A percentile compares a stretch with the other conserved stretches of the same genome.
Evolutionary conservation across 2,797 vertebrate species (phyloP).

Genomic region (Anableps anableps): DNA sequence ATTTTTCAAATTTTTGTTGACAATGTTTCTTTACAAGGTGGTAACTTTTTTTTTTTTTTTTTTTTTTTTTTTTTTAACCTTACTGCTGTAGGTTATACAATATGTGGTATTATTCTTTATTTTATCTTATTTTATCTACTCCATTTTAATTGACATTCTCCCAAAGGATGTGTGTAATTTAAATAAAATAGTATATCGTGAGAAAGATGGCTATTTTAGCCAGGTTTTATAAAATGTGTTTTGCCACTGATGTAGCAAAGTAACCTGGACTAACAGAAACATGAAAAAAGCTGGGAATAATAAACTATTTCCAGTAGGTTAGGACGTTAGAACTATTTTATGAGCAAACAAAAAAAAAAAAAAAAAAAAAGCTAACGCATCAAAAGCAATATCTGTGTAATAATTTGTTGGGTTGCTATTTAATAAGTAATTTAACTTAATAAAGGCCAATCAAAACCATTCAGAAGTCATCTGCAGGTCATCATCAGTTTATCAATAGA

Average conservation of each 20-base stretch:
- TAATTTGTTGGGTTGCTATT: not conserved
- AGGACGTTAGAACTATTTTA: not conserved
- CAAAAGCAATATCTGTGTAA: not conserved
- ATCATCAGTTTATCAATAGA: constrained; percentile 26
- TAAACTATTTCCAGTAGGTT: not conserved
- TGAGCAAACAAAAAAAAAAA: not conserved
- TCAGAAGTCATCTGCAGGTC: constrained; percentile 39
- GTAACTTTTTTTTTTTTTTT: not conserved
- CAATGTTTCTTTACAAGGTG: not conserved
- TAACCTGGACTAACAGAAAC: not conserved
- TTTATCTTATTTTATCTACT: not conserved
- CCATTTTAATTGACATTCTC: not conserved
- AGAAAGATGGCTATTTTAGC: not conserved
- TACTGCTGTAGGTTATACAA: not conserved
- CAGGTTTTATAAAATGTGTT: not conserved
- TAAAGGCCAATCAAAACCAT: constrained; percentile 10
- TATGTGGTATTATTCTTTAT: not conserved
- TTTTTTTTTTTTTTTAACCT: not conserved
- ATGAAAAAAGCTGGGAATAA: not conserved
- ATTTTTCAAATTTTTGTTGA: not conserved
- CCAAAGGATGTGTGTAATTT: not conserved
- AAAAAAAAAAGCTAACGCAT: not conserved
- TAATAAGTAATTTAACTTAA: constrained; percentile 1
- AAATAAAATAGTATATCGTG: not conserved
- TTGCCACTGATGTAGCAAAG: not conserved